A percentile compares a stretch with the other conserved stretches of the same genome.
phyloP scores from a whole-genome alignment of 2,888 invertebrate genomes.

The Apamea epomidion region DNA sequence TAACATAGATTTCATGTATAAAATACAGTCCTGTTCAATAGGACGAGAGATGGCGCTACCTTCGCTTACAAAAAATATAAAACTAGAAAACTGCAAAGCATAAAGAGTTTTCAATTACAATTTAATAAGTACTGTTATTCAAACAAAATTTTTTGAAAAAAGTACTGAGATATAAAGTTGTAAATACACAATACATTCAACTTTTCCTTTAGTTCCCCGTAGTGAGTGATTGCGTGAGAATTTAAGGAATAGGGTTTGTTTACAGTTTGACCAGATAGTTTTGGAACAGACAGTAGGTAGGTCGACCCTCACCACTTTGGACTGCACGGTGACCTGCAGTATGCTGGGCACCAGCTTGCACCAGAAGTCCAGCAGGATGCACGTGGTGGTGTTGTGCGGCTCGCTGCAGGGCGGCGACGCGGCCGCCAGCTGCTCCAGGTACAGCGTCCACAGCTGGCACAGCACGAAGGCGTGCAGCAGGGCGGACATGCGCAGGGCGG shows the following conservation, averaged over 20 bases:
- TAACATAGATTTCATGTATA: constrained; percentile 35
- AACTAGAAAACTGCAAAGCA: not conserved
- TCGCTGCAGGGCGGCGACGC: constrained; percentile 92
- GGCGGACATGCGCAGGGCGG: constrained; percentile 96
- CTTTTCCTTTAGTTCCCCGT: no score
- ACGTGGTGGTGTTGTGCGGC: constrained; percentile 93
- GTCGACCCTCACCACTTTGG: constrained; percentile 94
- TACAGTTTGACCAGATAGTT: not conserved
- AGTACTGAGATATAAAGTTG: not conserved
- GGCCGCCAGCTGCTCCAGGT: constrained; percentile 96
- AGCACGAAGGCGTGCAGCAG: constrained; percentile 99
- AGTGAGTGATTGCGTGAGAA: not conserved
- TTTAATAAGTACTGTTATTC: not conserved
- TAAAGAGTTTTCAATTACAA: not conserved
- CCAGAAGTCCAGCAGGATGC: constrained; percentile 99
- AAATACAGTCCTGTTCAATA: constrained; percentile 54
- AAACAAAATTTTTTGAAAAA: not conserved
- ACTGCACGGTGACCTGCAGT: constrained; percentile 94
- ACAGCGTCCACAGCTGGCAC: constrained; percentile 99
- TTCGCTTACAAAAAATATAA: constrained; percentile 14
- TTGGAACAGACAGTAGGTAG: no score
- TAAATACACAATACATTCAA: not conserved
- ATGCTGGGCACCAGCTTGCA: constrained; percentile 99
- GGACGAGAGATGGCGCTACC: constrained; percentile 13
- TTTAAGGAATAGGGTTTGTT: not conserved